Conservation (phyloP, 2,888 invertebrate genomes). For the Stenurella melanura region DNA sequence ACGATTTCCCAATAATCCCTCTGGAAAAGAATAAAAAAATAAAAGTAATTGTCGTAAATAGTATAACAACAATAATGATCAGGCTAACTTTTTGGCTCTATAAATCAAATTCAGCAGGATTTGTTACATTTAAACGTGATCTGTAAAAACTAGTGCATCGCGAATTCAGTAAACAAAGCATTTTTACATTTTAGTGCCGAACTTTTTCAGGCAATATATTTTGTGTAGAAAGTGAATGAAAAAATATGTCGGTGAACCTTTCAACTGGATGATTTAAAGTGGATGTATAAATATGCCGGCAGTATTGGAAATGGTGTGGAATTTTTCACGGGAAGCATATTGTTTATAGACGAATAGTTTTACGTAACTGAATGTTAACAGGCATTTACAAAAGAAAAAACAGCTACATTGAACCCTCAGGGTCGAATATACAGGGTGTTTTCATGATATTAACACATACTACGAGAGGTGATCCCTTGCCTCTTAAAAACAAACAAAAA, state of each 20-base stretch:
- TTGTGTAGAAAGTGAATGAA: neutral
- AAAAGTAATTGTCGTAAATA: slow-evolving; percentile 57
- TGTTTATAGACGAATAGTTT: slow-evolving; percentile 3
- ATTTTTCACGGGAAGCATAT: neutral
- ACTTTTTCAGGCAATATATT: slow-evolving; percentile 12
- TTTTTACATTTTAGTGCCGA: slow-evolving; percentile 23
- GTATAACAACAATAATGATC: slow-evolving; percentile 53
- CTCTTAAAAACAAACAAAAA: too few species aligned
- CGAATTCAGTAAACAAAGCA: slow-evolving; percentile 42
- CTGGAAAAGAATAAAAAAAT: slow-evolving; percentile 46
- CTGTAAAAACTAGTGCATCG: slow-evolving; percentile 24
- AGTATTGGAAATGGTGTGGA: slow-evolving; percentile 1
- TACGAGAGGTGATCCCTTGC: too few species aligned
- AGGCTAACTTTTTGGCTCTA: slow-evolving; percentile 55
- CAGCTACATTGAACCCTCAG: neutral
- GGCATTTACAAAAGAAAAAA: neutral
- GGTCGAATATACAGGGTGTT: neutral
- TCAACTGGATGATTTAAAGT: slow-evolving; percentile 28
- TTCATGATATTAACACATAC: too few species aligned
- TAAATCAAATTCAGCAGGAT: slow-evolving; percentile 49
- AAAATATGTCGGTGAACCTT: slow-evolving; percentile 16
- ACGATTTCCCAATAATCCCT: neutral
- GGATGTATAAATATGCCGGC: slow-evolving; percentile 7
- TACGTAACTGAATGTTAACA: neutral
- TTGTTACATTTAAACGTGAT: slow-evolving; percentile 48